A percentile compares a stretch with the other conserved stretches of the same genome.
These are phyloP conservation scores for Ptycholaimellus sp. DNA, from an alignment of 2,888 invertebrate species.

Conservation along the genomic window DNA sequence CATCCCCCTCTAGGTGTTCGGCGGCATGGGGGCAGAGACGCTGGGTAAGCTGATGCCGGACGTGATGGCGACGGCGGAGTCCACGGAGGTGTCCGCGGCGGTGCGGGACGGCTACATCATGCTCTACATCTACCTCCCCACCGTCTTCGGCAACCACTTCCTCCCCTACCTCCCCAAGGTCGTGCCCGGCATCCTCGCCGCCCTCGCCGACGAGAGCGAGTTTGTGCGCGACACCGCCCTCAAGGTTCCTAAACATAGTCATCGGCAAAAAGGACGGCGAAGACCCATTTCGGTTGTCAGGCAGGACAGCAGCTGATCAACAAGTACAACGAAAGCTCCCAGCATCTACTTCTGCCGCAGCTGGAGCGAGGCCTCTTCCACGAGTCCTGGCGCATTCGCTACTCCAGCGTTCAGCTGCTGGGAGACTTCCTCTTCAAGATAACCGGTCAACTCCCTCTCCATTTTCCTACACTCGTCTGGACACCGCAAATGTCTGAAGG, in stretches of 20 bases:
- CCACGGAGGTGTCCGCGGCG: slow-evolving; percentile 43
- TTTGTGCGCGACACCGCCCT: slow-evolving; percentile 85
- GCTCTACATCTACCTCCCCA: slow-evolving; percentile 99
- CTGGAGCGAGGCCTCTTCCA: slow-evolving; percentile 78
- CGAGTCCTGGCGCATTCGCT: slow-evolving; percentile 92
- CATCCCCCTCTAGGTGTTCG: slow-evolving; percentile 80
- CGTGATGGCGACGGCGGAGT: slow-evolving; percentile 21
- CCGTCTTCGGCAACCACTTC: slow-evolving; percentile 80
- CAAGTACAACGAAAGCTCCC: slow-evolving; percentile 52
- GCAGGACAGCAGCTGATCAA: slow-evolving; percentile 91
- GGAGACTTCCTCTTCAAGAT: slow-evolving; percentile 85
- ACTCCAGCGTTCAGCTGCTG: slow-evolving; percentile 66
- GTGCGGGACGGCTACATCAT: slow-evolving; percentile 98
- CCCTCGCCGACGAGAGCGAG: slow-evolving; percentile 92
- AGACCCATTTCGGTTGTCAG: slow-evolving; percentile 75
- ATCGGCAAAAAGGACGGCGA: background rate
- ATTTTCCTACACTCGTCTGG: background rate
- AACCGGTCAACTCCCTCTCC: slow-evolving; percentile 39
- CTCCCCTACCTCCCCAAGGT: slow-evolving; percentile 84
- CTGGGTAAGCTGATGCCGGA: slow-evolving; percentile 77
- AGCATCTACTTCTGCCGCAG: slow-evolving; percentile 55
- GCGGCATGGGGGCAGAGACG: slow-evolving; percentile 77
- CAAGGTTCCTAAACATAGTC: slow-evolving; percentile 33
- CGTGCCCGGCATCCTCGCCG: slow-evolving; percentile 83
- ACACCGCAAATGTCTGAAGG: slow-evolving; percentile 20